Evolutionary conservation across 2,797 vertebrate species (phyloP).

Genomic region (Hirundo rustica): DNA sequence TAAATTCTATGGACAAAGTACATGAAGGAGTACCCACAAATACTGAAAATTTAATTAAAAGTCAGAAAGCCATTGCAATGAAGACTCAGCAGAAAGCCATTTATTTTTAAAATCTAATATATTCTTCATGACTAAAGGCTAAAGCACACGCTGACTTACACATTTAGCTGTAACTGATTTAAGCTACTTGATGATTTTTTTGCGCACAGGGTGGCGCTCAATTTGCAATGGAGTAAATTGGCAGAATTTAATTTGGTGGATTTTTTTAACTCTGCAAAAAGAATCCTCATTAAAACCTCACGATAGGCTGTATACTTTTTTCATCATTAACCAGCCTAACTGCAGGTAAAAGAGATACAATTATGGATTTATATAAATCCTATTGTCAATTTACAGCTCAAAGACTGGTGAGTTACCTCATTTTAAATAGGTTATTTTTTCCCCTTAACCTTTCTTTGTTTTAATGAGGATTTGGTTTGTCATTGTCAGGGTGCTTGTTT

Average conservation of each 20-base stretch:
- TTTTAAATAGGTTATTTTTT: conserved; percentile 85
- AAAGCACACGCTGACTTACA: conserved; percentile 91
- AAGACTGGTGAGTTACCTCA: conserved; percentile 85
- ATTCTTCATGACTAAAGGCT: conserved; percentile 88
- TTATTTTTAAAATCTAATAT: conserved; percentile 96
- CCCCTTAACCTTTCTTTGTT: conserved; percentile 85
- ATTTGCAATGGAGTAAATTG: conserved; percentile 93
- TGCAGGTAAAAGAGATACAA: conserved; percentile 94
- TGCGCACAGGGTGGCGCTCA: conserved; percentile 88
- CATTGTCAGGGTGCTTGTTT: conserved; percentile 76
- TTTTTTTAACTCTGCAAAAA: conserved; percentile 96
- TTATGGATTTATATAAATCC: conserved; percentile 95
- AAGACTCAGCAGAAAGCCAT: conserved; percentile 89
- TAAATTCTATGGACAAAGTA: conserved; percentile 77
- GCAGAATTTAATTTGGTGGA: conserved; percentile 97
- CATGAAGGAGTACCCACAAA: conserved; percentile 78
- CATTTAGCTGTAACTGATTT: conserved; percentile 91
- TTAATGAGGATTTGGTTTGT: conserved; percentile 90
- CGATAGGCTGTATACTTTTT: conserved; percentile 86
- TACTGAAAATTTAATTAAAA: conserved; percentile 94
- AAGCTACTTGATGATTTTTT: conserved; percentile 85
- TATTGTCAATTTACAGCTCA: conserved; percentile 97
- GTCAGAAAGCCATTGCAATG: conserved; percentile 87
- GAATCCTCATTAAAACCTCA: conserved; percentile 96
- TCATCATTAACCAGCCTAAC: conserved; percentile 93